These are phyloP conservation scores for Drosophila longiperda DNA, from an alignment of 2,888 invertebrate species.

Conservation along the genomic window DNA sequence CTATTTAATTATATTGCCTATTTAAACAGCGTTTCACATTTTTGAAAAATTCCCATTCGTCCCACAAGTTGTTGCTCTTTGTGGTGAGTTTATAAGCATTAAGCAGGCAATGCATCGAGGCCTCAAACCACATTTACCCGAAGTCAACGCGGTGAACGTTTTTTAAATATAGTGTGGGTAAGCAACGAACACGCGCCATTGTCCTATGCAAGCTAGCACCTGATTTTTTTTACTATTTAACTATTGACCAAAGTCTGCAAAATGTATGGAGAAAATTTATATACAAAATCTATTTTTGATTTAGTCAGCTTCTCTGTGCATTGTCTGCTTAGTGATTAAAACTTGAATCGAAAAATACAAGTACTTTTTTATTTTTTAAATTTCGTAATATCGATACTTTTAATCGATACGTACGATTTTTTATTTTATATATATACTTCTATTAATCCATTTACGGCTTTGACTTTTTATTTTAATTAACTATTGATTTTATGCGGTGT, in stretches of 20 bases:
- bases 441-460: background rate
- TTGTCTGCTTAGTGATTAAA: background rate
- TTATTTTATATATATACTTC: background rate
- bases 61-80: background rate
- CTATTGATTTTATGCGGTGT: background rate
- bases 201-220: background rate
- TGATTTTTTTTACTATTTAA: background rate
- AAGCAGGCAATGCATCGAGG: background rate
- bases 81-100: background rate
- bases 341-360: background rate
- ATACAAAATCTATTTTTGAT: background rate
- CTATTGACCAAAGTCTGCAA: background rate
- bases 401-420: background rate
- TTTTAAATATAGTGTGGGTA: background rate
- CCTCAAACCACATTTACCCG: background rate
- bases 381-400: background rate
- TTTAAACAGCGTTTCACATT: background rate
- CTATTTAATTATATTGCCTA: background rate
- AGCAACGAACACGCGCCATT: background rate
- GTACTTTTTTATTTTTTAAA: background rate
- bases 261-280: background rate
- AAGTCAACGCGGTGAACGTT: background rate
- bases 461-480: background rate
- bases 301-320: background rate
- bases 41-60: background rate